Evolutionary conservation across 2,888 invertebrate genomes (phyloP).

Genomic region (Cylindroiulus punctatus): DNA sequence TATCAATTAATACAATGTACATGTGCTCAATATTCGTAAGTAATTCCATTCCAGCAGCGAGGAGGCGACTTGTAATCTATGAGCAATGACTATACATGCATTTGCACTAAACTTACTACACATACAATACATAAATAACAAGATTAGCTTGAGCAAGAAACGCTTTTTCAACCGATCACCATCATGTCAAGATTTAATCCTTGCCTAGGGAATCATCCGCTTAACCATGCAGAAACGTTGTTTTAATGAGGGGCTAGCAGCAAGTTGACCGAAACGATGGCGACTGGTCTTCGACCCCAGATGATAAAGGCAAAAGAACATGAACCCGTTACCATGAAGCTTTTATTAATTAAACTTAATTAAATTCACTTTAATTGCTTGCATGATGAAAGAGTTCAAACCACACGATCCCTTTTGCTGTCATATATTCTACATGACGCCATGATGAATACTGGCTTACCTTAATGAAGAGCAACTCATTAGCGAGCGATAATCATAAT

Average conservation of each 20-base stretch:
- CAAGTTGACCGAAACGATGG: neutral
- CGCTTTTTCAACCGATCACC: neutral
- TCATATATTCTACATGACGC: constrained; percentile 19
- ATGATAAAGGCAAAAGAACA: neutral
- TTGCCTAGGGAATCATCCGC: neutral
- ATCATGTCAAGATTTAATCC: neutral
- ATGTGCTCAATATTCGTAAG: too few relatives aligned
- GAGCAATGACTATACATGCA: too few relatives aligned
- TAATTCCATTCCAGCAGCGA: too few relatives aligned
- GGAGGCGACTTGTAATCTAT: too few relatives aligned
- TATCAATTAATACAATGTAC: too few relatives aligned
- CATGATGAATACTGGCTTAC: constrained; percentile 9
- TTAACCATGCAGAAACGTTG: constrained; percentile 20
- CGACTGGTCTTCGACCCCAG: constrained; percentile 7
- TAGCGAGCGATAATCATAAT: constrained; percentile 7
- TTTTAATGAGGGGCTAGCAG: neutral
- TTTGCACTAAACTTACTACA: neutral
- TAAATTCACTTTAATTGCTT: constrained; percentile 21
- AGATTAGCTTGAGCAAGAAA: neutral
- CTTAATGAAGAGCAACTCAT: constrained; percentile 11
- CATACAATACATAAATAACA: neutral
- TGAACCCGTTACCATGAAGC: neutral
- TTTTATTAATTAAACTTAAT: constrained; percentile 30
- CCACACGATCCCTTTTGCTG: neutral
- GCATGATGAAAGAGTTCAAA: neutral